Evolutionary conservation across 2,888 invertebrate genomes (phyloP), one percentile per base, ranked within the genome.

Genomic region (Julus scandinavius): DNA sequence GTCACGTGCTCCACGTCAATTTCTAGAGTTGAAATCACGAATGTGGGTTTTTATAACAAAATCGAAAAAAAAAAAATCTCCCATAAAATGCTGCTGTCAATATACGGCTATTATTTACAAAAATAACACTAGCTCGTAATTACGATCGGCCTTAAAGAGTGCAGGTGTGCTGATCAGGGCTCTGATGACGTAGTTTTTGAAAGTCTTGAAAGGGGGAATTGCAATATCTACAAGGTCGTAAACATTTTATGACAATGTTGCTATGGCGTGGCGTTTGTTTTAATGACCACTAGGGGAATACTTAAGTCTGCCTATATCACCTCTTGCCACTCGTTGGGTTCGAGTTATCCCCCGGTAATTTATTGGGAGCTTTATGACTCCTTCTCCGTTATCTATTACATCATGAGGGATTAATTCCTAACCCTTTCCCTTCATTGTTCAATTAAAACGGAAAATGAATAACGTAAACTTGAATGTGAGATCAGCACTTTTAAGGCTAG

Each of bases 201-300:
- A 80, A 80, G 2, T 80, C 80, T 80, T 80, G 80, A 29, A 54
- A 80, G 80, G 80, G 80, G 80, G 45, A 85, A 85, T 85, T 85
- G 85, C 50, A 49, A 50, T 85, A 85, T 85, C 85, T 85, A 85
- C 85, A 85, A 41, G 85, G 85, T 45, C 85, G 50, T 85, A 85
- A 85, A 85, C 45, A 85, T 85, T 85, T 85, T 85, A 85, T 85
- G 85, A 85, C 85, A 85, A 85, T 45, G 85, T 85, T 85, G 45
- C n/a, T 85, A 85, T 40, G 85, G 85, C 85, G 85, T 85, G 85
- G 85, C 50, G 85, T 85, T 85, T 85, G 85, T 13, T 85, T 85
- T 85, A 85, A 85, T 85, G 85, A 85, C 85, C 85, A 85, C 85
- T 85, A 85, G 85, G 85, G 85, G 85, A 85, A 85, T 85, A 50